phyloP scores from a whole-genome alignment of 2,113 vertebrate genomes.

The Petroica traversi region DNA sequence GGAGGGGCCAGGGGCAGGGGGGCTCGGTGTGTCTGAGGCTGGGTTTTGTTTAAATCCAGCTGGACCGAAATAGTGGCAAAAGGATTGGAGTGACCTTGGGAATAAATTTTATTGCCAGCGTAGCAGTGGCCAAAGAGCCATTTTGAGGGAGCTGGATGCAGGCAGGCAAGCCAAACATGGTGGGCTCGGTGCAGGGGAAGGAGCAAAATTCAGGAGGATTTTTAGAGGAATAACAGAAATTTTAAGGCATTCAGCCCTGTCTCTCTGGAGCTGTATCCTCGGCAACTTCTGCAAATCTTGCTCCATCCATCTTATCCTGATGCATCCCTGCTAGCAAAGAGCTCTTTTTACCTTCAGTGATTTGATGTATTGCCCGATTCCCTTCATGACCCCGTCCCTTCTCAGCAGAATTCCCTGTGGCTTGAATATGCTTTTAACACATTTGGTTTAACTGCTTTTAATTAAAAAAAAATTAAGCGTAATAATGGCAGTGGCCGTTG shows the following conservation, averaged over 20 bases:
- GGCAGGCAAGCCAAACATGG: not conserved
- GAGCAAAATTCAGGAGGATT: not conserved
- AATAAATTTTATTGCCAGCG: not conserved
- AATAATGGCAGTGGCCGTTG: rapidly evolving
- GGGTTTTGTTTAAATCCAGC: not conserved
- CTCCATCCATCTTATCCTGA: not conserved
- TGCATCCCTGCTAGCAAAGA: not conserved
- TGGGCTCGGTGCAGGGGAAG: not conserved
- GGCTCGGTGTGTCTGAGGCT: not conserved
- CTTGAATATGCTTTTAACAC: not conserved
- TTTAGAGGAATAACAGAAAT: not conserved
- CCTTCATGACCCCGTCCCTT: not conserved
- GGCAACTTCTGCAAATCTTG: not conserved
- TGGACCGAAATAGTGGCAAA: not conserved
- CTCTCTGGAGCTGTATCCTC: not conserved
- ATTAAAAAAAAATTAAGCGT: not conserved
- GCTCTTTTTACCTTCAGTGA: not conserved
- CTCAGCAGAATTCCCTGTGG: not conserved
- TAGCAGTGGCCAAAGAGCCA: constrained; percentile 41
- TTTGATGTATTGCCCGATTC: not conserved
- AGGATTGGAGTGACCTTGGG: constrained; percentile 45
- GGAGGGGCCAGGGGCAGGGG: not conserved
- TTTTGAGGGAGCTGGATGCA: constrained; percentile 36
- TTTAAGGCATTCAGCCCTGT: not conserved
- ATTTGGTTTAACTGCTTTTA: not conserved